Evolutionary conservation across 2,113 vertebrate species (phyloP).

Genomic region (Erythrocercus mccallii): DNA sequence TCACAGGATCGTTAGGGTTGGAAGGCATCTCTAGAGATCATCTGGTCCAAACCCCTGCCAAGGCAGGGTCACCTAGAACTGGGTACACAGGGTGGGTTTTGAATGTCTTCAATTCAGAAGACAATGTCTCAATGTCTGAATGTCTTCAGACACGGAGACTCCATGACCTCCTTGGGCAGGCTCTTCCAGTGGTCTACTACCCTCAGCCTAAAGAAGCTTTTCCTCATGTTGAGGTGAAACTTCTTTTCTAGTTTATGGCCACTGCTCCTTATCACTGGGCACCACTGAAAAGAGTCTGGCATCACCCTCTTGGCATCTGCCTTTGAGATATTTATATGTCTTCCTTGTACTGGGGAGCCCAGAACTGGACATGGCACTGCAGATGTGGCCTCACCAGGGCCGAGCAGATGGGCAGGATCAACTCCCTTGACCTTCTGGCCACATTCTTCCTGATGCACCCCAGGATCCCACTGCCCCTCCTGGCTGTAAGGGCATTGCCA

Average conservation of each 20-base stretch:
- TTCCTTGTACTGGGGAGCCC: not conserved
- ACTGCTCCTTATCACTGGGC: not conserved
- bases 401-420: accelerated
- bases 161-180: not conserved
- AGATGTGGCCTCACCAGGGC: accelerated
- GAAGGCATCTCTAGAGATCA: not conserved
- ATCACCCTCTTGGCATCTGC: not conserved
- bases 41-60: not conserved
- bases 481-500: not conserved
- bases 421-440: accelerated
- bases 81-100: not conserved
- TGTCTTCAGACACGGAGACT: not conserved
- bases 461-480: not conserved
- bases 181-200: not conserved
- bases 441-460: not conserved
- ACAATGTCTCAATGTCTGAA: too few relatives aligned
- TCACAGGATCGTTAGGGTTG: not conserved
- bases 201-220: not conserved
- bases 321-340: not conserved
- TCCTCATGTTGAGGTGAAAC: not conserved
- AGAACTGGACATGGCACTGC: not conserved
- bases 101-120: not conserved
- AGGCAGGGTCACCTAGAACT: not conserved
- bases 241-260: not conserved
- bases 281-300: not conserved